phyloP scores from a whole-genome alignment of 1,140 invertebrate genomes.

The Drosophila mayri region DNA sequence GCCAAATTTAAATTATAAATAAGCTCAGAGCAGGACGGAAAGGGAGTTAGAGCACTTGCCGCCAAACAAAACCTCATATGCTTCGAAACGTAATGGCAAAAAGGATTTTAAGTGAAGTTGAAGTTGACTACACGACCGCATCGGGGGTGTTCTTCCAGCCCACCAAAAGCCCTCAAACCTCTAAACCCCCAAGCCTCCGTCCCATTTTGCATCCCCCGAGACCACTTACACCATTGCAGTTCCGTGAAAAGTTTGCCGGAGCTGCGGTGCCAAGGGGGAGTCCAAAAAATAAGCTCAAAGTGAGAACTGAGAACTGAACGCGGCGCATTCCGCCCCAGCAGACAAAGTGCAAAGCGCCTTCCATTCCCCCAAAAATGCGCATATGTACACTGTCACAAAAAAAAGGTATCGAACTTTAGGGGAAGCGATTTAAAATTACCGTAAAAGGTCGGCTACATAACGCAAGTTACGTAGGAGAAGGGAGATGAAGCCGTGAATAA shows the following conservation, averaged over 20 bases:
- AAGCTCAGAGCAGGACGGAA: conserved; percentile 48
- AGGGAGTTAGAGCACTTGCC: conserved; percentile 31
- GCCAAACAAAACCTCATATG: conserved; percentile 82
- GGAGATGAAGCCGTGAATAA: not conserved
- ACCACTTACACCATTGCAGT: conserved; percentile 74
- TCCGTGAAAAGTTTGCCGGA: conserved; percentile 62
- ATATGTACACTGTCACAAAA: conserved; percentile 23
- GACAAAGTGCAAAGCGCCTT: conserved; percentile 74
- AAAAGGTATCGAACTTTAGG: too few species aligned
- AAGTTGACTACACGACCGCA: conserved; percentile 82
- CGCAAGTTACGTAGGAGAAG: not conserved
- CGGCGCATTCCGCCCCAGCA: conserved; percentile 76
- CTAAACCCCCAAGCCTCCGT: not conserved
- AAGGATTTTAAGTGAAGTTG: conserved; percentile 84
- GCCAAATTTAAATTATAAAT: conserved; percentile 84
- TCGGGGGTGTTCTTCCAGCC: conserved; percentile 32
- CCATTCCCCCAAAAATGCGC: conserved; percentile 7
- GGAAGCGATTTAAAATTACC: not conserved
- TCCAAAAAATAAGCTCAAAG: conserved; percentile 72
- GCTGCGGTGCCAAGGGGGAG: conserved; percentile 2
- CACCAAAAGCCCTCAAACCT: not conserved
- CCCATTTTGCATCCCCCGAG: conserved; percentile 37
- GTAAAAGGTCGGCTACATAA: not conserved
- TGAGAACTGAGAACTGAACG: conserved; percentile 74
- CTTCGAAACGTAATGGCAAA: conserved; percentile 82